A percentile compares a stretch with the other conserved stretches of the same genome.
Evolutionary conservation across 2,888 invertebrate genomes (phyloP).

Genomic region (Ochropacha duplaris): DNA sequence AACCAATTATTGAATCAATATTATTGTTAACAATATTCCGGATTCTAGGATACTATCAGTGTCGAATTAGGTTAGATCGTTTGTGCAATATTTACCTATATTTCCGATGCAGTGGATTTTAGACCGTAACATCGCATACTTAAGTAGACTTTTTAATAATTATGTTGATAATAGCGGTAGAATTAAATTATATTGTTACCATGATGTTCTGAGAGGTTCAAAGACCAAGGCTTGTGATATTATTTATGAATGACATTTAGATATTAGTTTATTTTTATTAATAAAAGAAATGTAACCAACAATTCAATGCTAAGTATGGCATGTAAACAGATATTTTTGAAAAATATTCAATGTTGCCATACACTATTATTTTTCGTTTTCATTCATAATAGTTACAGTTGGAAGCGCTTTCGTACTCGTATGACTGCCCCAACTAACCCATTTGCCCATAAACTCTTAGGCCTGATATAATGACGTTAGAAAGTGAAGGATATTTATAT

Average conservation of each 20-base stretch:
- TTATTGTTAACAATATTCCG: too few species aligned
- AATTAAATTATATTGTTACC: neutral
- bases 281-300: neutral
- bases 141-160: neutral
- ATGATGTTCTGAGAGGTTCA: neutral
- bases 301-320: neutral
- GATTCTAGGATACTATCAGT: too few species aligned
- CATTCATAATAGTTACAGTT: too few species aligned
- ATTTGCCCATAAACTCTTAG: too few species aligned
- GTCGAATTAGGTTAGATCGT: neutral
- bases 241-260: neutral
- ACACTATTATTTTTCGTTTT: too few species aligned
- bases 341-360: too few species aligned
- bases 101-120: neutral
- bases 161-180: neutral
- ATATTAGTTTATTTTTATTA: neutral
- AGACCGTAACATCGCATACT: neutral
- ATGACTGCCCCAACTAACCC: too few species aligned
- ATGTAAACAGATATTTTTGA: too few species aligned
- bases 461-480: too few species aligned
- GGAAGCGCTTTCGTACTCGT: too few species aligned
- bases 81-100: neutral
- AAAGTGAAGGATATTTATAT: too few species aligned
- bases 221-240: slow-evolving; percentile 21
- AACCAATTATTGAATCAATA: too few species aligned